These are phyloP conservation scores for Anhinga rufa DNA, from an alignment of 2,113 vertebrate species.

Conservation along the genomic window DNA sequence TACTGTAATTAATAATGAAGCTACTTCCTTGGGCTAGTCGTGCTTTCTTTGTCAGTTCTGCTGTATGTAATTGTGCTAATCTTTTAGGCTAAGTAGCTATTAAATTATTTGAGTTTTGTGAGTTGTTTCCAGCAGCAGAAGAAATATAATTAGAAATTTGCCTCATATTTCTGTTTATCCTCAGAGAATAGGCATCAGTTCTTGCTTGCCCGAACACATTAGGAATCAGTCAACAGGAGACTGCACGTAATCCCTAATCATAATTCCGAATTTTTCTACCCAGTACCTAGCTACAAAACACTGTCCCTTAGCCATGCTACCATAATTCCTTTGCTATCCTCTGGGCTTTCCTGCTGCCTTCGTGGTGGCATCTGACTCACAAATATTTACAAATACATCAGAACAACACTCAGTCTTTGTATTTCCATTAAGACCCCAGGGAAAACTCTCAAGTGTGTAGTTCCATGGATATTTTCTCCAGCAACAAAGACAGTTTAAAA, in stretches of 20 bases:
- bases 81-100: background rate
- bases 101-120: background rate
- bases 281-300: background rate
- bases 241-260: background rate
- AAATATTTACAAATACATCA: background rate
- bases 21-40: background rate
- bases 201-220: conserved; percentile 3
- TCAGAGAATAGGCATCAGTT: background rate
- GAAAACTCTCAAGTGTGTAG: background rate
- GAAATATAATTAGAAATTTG: conserved; percentile 19
- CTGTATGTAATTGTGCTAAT: background rate
- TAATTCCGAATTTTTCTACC: background rate
- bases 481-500: background rate
- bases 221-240: background rate
- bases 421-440: background rate
- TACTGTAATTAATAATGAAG: conserved; percentile 43
- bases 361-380: background rate
- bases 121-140: background rate
- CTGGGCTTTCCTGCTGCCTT: background rate
- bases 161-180: conserved; percentile 6
- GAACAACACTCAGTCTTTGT: background rate
- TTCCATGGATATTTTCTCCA: background rate
- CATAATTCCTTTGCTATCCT: background rate
- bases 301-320: background rate
- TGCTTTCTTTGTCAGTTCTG: background rate